phyloP scores from a whole-genome alignment of 2,113 vertebrate species.

The Upupa epops region DNA sequence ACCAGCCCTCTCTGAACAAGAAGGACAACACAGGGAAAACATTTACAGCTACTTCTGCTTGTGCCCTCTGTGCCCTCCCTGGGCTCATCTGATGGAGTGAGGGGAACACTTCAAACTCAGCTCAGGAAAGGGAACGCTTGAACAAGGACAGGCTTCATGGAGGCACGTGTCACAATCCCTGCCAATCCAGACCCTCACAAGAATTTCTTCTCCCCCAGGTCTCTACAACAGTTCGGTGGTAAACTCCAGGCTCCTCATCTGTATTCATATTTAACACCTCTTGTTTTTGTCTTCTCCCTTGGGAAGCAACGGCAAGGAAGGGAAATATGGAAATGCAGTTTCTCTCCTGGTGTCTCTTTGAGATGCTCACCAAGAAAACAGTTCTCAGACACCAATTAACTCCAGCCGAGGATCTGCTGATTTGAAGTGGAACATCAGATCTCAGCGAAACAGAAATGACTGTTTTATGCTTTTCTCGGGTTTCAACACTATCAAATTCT shows the following conservation, averaged over 20 bases:
- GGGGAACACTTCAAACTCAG: background rate
- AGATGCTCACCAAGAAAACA: background rate
- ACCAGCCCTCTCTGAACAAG: background rate
- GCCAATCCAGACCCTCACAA: background rate
- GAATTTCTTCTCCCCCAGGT: background rate
- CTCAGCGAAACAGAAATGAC: conserved; percentile 13
- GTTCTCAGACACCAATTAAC: conserved; percentile 28
- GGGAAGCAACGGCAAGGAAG: background rate
- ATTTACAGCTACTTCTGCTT: background rate
- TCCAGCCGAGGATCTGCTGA: background rate
- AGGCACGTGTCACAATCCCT: background rate
- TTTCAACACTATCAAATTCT: background rate
- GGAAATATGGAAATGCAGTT: background rate
- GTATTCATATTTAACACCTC: background rate
- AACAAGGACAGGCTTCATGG: background rate
- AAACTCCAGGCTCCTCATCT: background rate
- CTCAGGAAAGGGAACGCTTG: background rate
- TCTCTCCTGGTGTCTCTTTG: background rate
- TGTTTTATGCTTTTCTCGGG: conserved; percentile 5
- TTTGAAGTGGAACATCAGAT: conserved; percentile 29
- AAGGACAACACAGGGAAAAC: background rate
- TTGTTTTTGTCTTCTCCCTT: background rate
- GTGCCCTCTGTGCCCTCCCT: background rate
- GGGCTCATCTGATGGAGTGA: background rate
- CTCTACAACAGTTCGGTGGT: background rate